A percentile compares a stretch with the other conserved stretches of the same genome.
Evolutionary conservation across 2,888 invertebrate genomes (phyloP).

Genomic region (Lissocephala sabroskyi): DNA sequence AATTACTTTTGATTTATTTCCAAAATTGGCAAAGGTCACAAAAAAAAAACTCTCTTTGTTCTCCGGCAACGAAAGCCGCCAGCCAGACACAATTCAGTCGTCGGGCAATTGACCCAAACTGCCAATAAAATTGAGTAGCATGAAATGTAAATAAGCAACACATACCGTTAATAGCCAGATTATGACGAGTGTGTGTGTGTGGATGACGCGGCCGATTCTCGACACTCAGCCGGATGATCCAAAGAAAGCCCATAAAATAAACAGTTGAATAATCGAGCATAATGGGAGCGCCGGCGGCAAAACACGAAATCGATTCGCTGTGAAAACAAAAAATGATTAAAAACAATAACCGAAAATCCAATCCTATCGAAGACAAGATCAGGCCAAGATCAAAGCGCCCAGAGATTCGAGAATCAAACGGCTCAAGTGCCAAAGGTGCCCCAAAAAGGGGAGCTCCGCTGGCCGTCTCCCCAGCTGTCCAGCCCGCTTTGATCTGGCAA

Average conservation of each 20-base stretch:
- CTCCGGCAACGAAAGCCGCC: neutral
- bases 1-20: no score
- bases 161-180: constrained; percentile 52
- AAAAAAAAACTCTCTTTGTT: no score
- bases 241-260: constrained; percentile 61
- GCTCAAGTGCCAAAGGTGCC: no score
- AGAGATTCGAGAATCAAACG: no score
- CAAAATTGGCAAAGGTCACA: no score
- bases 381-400: constrained; percentile 7
- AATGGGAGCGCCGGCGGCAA: constrained; percentile 41
- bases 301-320: constrained; percentile 40
- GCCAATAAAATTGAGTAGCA: constrained; percentile 56
- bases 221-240: constrained; percentile 5
- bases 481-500: no score
- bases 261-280: constrained; percentile 57
- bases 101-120: constrained; percentile 61
- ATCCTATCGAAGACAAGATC: constrained; percentile 7
- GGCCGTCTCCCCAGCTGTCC: neutral
- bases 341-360: constrained; percentile 8
- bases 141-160: constrained; percentile 55
- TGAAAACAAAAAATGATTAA: neutral
- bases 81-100: constrained; percentile 33
- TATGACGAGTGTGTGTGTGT: constrained; percentile 30
- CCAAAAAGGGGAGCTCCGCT: neutral
- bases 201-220: constrained; percentile 55